Percentiles rank a stretch among this genome's conserved stretches.
These are phyloP conservation scores for Lacanobia oleracea DNA, from an alignment of 2,888 invertebrate species.

Conservation along the genomic window DNA sequence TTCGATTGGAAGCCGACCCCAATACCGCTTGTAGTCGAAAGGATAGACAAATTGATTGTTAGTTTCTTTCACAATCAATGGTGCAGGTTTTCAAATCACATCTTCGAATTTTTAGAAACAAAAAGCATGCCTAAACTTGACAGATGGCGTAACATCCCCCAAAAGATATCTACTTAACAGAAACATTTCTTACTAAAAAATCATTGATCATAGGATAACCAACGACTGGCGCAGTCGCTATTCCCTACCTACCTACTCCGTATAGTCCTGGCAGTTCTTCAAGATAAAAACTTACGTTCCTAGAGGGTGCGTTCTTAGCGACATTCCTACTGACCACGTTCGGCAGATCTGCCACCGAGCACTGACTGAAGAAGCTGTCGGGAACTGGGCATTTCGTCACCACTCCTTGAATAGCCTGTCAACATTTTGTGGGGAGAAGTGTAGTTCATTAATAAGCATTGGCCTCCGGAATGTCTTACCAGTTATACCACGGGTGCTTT, in stretches of 20 bases:
- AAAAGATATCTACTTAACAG: not conserved
- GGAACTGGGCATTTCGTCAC: conserved; percentile 77
- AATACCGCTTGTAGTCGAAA: no score
- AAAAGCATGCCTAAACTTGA: not conserved
- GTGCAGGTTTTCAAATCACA: not conserved
- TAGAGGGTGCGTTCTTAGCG: conserved; percentile 85
- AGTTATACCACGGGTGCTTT: no score
- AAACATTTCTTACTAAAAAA: not conserved
- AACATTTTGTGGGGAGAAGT: not conserved
- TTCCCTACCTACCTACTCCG: conserved; percentile 51
- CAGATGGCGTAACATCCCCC: not conserved
- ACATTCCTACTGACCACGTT: conserved; percentile 85
- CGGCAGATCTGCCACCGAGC: conserved; percentile 83
- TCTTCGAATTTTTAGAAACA: not conserved
- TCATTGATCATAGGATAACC: conserved; percentile 7
- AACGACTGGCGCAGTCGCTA: conserved; percentile 5
- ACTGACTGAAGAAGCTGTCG: conserved; percentile 78
- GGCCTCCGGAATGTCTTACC: no score
- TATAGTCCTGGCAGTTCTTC: conserved; percentile 30
- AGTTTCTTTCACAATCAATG: no score
- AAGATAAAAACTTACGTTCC: conserved; percentile 74
- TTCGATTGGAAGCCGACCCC: no score
- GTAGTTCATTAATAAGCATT: no score
- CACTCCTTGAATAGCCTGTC: conserved; percentile 85
- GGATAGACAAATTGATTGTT: no score